Evolutionary conservation across 1,140 invertebrate genomes (phyloP).

Genomic region (Diachasma alloeum): DNA sequence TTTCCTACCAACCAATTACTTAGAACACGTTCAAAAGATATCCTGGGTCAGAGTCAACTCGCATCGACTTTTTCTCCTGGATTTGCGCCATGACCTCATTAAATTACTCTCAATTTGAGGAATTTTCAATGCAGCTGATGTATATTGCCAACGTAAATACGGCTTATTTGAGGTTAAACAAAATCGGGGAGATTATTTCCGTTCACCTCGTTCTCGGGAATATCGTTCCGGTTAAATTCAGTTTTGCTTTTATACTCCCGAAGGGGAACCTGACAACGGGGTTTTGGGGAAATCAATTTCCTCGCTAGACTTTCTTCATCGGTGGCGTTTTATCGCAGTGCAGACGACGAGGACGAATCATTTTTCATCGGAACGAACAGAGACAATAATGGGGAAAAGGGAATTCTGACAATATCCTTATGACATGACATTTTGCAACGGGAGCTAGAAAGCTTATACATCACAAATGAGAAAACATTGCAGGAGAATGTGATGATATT

Average conservation of each 20-base stretch:
- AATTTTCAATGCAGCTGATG: background rate
- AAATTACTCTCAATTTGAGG: slow-evolving; percentile 11
- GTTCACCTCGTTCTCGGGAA: background rate
- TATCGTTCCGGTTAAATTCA: background rate
- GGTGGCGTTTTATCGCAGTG: background rate
- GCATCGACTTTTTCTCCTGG: background rate
- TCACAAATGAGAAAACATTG: no score
- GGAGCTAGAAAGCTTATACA: no score
- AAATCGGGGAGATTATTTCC: slow-evolving; percentile 18
- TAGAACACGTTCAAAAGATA: slow-evolving; percentile 1
- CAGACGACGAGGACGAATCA: background rate
- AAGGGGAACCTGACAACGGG: no score
- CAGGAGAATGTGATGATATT: no score
- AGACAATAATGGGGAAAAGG: no score
- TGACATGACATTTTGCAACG: no score
- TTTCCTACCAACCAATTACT: background rate
- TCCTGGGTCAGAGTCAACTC: slow-evolving; percentile 1
- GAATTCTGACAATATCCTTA: no score
- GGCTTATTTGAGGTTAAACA: slow-evolving; percentile 23
- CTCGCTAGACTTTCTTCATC: background rate
- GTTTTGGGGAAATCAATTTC: no score
- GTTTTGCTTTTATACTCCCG: background rate
- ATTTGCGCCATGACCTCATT: slow-evolving; percentile 5
- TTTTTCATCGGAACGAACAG: background rate
- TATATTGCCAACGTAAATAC: slow-evolving; percentile 5